These are phyloP conservation scores for Trematomus loennbergii DNA, from an alignment of 2,113 vertebrate genomes.

Conservation along the genomic window DNA sequence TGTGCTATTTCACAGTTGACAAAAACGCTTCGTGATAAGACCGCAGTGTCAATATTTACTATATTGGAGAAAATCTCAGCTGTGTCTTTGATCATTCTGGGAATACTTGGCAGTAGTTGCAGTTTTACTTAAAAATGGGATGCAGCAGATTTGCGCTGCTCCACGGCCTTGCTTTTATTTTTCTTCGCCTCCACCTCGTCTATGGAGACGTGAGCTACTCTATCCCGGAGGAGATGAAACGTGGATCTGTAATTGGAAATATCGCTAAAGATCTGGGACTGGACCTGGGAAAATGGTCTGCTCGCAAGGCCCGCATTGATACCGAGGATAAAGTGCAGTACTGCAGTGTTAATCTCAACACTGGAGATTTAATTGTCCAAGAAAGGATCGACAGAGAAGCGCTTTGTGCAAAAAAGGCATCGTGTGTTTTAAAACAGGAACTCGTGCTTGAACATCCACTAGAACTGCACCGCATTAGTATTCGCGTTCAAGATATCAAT, in stretches of 20 bases:
- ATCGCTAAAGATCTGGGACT: conserved; percentile 78
- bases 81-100: too few species aligned
- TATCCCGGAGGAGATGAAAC: conserved; percentile 77
- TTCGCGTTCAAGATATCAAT: conserved; percentile 84
- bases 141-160: not conserved
- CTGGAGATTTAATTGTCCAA: conserved; percentile 67
- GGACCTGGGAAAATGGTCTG: conserved; percentile 50
- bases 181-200: not conserved
- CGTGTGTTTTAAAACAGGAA: conserved; percentile 75
- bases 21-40: too few species aligned
- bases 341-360: conserved; percentile 65
- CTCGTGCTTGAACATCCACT: conserved; percentile 73
- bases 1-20: too few species aligned
- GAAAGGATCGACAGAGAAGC: conserved; percentile 78
- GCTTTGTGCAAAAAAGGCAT: conserved; percentile 63
- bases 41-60: too few species aligned
- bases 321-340: conserved; percentile 50
- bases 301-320: conserved; percentile 65
- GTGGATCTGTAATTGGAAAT: conserved; percentile 77
- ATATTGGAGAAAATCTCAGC: too few species aligned
- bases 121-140: not conserved
- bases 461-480: conserved; percentile 64
- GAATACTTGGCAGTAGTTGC: too few species aligned
- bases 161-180: not conserved
- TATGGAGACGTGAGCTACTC: conserved; percentile 72